Conservation (phyloP, 2,888 invertebrate species). For the Muscina levida region DNA sequence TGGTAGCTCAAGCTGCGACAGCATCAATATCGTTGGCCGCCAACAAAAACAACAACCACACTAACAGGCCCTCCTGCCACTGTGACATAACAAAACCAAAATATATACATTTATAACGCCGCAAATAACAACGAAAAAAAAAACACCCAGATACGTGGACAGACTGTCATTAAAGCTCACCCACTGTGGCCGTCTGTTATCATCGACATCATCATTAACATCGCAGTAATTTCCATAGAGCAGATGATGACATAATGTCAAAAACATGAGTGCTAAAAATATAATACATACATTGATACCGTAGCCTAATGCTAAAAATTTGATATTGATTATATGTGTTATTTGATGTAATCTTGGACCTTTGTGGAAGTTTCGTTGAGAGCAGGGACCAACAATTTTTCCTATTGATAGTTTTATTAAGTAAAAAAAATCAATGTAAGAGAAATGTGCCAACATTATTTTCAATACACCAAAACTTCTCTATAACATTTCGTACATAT, state of each 20-base stretch:
- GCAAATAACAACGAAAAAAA: not conserved
- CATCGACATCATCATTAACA: not conserved
- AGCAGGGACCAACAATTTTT: no score
- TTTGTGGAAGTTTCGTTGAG: no score
- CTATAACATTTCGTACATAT: no score
- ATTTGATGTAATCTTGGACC: no score
- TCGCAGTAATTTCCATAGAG: not conserved
- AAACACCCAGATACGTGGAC: not conserved
- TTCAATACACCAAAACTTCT: no score
- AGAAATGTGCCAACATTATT: no score
- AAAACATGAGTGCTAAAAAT: not conserved
- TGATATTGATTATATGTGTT: no score
- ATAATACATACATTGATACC: no score
- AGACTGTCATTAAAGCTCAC: slow-evolving; percentile 12
- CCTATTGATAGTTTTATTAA: no score
- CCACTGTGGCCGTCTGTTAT: not conserved
- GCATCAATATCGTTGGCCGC: not conserved
- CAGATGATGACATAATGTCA: slow-evolving; percentile 26
- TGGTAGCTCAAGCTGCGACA: slow-evolving; percentile 32
- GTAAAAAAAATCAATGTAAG: no score
- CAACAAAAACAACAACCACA: slow-evolving; percentile 26
- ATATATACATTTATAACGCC: slow-evolving; percentile 10
- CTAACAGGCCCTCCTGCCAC: not conserved
- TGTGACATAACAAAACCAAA: slow-evolving; percentile 8
- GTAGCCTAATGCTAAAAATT: no score